Percentiles rank a stretch among this genome's conserved stretches.
These are phyloP conservation scores for Danaus plexippus DNA, from an alignment of 1,140 invertebrate genomes.

Conservation along the genomic window DNA sequence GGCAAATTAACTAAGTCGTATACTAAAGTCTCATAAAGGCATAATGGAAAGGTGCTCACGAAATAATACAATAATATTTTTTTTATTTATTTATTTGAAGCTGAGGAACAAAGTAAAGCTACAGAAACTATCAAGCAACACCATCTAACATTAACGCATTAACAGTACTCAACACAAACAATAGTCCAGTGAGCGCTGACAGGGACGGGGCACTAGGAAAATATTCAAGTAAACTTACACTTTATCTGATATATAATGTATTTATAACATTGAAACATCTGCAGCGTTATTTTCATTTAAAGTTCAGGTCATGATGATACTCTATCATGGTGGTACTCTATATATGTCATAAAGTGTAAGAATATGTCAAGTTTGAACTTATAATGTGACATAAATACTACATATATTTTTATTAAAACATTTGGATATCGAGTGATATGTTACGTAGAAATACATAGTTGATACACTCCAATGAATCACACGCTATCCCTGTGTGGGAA, in stretches of 20 bases:
- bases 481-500: too few relatives aligned
- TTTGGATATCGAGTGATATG: constrained; percentile 21
- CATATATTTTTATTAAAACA: constrained; percentile 2
- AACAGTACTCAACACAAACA: constrained; percentile 2
- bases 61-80: constrained; percentile 29
- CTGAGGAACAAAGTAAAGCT: constrained; percentile 59
- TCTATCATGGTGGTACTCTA: not conserved
- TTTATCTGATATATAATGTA: too few relatives aligned
- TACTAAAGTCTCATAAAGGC: too few relatives aligned
- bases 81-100: constrained; percentile 52
- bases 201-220: too few relatives aligned
- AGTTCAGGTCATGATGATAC: too few relatives aligned
- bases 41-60: constrained; percentile 1
- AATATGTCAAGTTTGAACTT: constrained; percentile 3
- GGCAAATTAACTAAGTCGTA: too few relatives aligned
- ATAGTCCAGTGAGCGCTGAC: too few relatives aligned
- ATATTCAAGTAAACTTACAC: too few relatives aligned
- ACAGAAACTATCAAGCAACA: constrained; percentile 55
- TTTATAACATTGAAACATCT: too few relatives aligned
- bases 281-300: too few relatives aligned
- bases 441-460: constrained; percentile 15
- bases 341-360: constrained; percentile 6
- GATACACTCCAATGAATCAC: too few relatives aligned
- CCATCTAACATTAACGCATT: constrained; percentile 31
- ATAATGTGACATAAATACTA: constrained; percentile 9